Percentiles rank a stretch among this genome's conserved stretches.
Evolutionary conservation across 2,113 vertebrate genomes (phyloP).

Genomic region (Periophthalmodon schlosseri): DNA sequence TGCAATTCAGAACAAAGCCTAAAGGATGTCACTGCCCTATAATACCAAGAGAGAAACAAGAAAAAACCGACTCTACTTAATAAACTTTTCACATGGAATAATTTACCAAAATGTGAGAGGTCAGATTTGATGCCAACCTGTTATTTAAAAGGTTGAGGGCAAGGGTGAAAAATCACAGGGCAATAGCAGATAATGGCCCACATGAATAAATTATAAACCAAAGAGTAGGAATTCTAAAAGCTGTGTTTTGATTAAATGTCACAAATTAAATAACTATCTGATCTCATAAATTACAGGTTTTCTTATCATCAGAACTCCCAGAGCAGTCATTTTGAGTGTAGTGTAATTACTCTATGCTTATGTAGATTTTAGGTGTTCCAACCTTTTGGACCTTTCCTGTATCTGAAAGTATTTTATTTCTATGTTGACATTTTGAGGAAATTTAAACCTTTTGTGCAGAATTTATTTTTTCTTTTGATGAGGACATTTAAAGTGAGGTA

Average conservation of each 20-base stretch:
- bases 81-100: slow-evolving; percentile 16
- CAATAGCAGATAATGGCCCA: neutral
- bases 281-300: slow-evolving; percentile 4
- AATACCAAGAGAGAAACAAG: neutral
- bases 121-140: slow-evolving; percentile 1
- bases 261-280: neutral
- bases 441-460: no score
- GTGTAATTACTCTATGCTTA: no score
- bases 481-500: no score
- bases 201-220: neutral
- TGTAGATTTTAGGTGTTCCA: no score
- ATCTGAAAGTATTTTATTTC: no score
- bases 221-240: neutral
- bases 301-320: no score
- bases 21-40: neutral
- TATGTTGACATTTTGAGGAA: no score
- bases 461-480: no score
- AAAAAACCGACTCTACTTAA: neutral
- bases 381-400: no score
- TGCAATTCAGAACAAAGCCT: slow-evolving; percentile 26
- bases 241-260: neutral
- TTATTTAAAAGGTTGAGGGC: neutral
- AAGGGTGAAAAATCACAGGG: neutral
- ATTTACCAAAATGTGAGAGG: neutral
- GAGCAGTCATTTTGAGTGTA: no score